A percentile compares a stretch with the other conserved stretches of the same genome.
Evolutionary conservation across 2,888 invertebrate species (phyloP).

Genomic region (Nycteola revayana): DNA sequence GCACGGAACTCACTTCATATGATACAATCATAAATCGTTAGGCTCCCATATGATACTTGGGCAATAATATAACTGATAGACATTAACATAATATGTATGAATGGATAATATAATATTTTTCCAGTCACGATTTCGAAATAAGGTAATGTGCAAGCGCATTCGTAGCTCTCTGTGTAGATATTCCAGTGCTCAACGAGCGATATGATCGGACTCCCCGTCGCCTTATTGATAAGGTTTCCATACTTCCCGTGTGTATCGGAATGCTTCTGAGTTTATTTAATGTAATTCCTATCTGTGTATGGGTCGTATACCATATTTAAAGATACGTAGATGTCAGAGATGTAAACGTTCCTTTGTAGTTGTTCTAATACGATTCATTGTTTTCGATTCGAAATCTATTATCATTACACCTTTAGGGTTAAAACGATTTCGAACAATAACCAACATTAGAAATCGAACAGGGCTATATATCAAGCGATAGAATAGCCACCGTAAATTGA

Average conservation of each 20-base stretch:
- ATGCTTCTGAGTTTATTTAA: constrained; percentile 76
- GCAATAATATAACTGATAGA: too few relatives aligned
- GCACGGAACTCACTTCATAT: too few relatives aligned
- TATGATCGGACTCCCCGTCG: constrained; percentile 77
- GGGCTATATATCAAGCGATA: constrained; percentile 56
- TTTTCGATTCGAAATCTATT: constrained; percentile 14
- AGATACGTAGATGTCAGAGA: constrained; percentile 26
- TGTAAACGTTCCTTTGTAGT: constrained; percentile 15
- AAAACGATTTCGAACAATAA: constrained; percentile 42
- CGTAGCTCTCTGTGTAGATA: constrained; percentile 62
- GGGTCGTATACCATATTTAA: constrained; percentile 34
- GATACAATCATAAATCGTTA: too few relatives aligned
- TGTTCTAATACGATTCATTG: constrained; percentile 7
- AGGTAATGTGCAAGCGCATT: constrained; percentile 56
- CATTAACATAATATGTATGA: constrained; percentile 41
- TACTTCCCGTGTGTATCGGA: constrained; percentile 75
- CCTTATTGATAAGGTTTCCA: constrained; percentile 79
- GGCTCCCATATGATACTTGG: too few relatives aligned
- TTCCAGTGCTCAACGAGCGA: constrained; percentile 59
- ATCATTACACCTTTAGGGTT: constrained; percentile 21
- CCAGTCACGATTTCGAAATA: constrained; percentile 60
- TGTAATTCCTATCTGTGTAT: constrained; percentile 57
- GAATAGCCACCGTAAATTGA: constrained; percentile 76
- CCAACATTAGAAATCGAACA: constrained; percentile 39
- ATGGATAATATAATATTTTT: constrained; percentile 46